Evolutionary conservation across 2,888 invertebrate species (phyloP), one percentile per base, ranked within the genome.

Genomic region (Carcina quercana): DNA sequence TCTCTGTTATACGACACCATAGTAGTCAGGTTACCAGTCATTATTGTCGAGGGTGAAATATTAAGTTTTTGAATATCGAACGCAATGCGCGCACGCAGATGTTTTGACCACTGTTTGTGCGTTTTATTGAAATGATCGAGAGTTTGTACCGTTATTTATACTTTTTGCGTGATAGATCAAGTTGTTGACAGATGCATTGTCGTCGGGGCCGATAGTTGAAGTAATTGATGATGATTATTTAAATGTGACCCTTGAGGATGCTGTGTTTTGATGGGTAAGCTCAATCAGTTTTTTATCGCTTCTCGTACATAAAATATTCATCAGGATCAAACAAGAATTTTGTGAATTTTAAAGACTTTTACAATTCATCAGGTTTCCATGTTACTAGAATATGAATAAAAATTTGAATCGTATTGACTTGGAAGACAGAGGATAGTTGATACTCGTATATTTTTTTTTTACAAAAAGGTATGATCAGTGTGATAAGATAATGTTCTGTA

Each of bases 51-150:
- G 35, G 40, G 45, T 41, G 41, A 58, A 67, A 64, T 65, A 59
- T 48, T 44, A 63, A 60, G 53, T 57, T 64, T 73, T 71, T 70
- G 66, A 72, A 72, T 70, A 70, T 68, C 59, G 65, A 63, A 62
- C 52, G 54, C 54, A 47, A 39, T 47, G 62, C 59, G 55, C 53
- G 44, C 53, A 61, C 67, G 79, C 78, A 79, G 76, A 71, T 78
- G 79, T 63, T 67, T 62, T 67, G 65, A 65, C 65, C 68, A 59
- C 65, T 76, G 80, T 70, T 82, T 79, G 54, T 70, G 45, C 37
- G 43, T 51, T 66, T 68, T 64, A 69, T 70, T 67, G 68, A 64
- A 68, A 59, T 63, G 54, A 60, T 56, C 48, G 53, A 52, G 43
- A 34, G n/a, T n/a, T n/a, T n/a, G 53, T 65, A 59, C 72, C 71